Evolutionary conservation across 2,888 invertebrate genomes (phyloP), one percentile per base, ranked within the genome.

Genomic region (Sinentomon sp.): DNA sequence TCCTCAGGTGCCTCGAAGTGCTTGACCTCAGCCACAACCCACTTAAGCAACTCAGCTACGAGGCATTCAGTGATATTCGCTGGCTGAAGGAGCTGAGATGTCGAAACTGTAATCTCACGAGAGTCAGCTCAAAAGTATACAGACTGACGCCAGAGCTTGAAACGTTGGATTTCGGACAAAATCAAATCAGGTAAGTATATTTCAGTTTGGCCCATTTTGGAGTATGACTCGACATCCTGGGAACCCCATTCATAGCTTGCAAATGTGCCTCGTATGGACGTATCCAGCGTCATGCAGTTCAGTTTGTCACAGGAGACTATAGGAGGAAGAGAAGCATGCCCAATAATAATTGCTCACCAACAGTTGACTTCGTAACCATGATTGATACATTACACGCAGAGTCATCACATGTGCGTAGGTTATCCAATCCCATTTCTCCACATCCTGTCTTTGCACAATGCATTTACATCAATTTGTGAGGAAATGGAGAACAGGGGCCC

Each of bases 21-120:
- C 58, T 78, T 40, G 71, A 74, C 53, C 55, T 77, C 41, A 73
- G 73, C 51, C 62, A 65, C 41, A 78, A 77, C 54, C 66, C 68
- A 26, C 52, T 77, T 30, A 55, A 60, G 33, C 71, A 75, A 46
- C 59, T 78, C 36, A 66, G 67, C 47, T 72, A 74, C 6, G 75
- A 75, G 54, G 69, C 47, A 17, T 45, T 52, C 33, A 41, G 45
- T 14, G 50, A 51, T 35, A 42, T 51, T 9, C 41, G 43, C 24
- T 43, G 44, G 13, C 39, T 50, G 33, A 41, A 38, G 27, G 39
- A 41, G 12, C 43, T 51, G 12, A 39, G 43, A 28, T 43, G 50
- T 36, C 41, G 48, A 2, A 38, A 41, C 17, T 50, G 50, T 36
- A 40, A 42, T 9, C 39, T 51, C 17, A 44, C 41, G 12, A 41